Evolutionary conservation across 2,797 vertebrate genomes (phyloP), one percentile per base, ranked within the genome.

Genomic region (Thamnophis elegans): DNA sequence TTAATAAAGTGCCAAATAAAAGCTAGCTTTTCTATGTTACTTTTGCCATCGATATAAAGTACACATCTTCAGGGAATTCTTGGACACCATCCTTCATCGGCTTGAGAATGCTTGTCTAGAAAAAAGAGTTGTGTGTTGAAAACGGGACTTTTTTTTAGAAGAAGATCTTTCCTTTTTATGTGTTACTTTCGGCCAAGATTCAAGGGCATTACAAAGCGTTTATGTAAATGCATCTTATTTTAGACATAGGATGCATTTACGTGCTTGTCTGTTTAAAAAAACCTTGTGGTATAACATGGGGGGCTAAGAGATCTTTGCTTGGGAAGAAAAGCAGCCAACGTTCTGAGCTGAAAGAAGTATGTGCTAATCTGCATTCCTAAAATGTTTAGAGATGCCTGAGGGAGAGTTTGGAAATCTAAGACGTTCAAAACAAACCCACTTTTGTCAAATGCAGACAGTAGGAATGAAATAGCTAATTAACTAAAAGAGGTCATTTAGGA

Each of bases 1-100:
- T 53, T 73, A 73, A 90, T 58, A 56, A 26, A 28, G 51, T 54
- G 18, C 26, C 89, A 91, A 94, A 96, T 96, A 95, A 96, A 96
- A 91, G 89, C n/a, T 88, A 54, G 93, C 36, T 86, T 86, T 59
- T 59, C 65, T 47, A 62, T 53, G 51, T 11, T 2, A 5, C 47
- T n/a, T 60, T 42, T 60, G 55, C 7, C n/a, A 78, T 51, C 53
- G 26, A 53, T 58, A 32, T 20, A 36, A 68, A n/a, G 6, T 16
- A 26, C 11, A 5, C 11, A 5, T 32, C 32, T 87, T 5, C 26
- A 88, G 11, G n/a, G 26, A 65, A 53, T 68, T 85, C 11, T 82
- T 62, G 42, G 73, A 87, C 13, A 22, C 13, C 22, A 28, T 1
- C 60, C 22, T 85, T 88, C 58, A 2, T 36, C 54, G 59, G 25